phyloP scores from a whole-genome alignment of 2,888 invertebrate genomes.

The Rhaphigaster nebulosa region DNA sequence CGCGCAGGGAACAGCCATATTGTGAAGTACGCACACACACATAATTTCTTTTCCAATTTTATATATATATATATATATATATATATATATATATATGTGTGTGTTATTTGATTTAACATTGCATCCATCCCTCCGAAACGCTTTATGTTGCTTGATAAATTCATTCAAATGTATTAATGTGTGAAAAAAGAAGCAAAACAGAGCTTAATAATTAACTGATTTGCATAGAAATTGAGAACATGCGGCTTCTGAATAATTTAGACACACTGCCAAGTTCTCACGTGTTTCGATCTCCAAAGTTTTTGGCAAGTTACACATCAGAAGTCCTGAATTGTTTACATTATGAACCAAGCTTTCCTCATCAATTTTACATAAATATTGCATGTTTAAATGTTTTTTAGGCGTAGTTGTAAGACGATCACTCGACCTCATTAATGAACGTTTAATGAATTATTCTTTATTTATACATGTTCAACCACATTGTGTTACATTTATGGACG shows the following conservation, averaged over 20 bases:
- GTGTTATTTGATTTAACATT: too few relatives aligned
- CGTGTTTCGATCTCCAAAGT: neutral
- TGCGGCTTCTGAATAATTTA: neutral
- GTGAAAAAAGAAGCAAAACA: slow-evolving; percentile 21
- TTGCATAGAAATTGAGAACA: slow-evolving; percentile 34
- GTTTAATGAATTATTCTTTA: too few relatives aligned
- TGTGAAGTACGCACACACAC: too few relatives aligned
- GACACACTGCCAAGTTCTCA: neutral
- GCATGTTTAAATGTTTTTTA: neutral
- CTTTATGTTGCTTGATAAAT: neutral
- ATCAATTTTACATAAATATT: neutral
- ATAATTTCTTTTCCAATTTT: too few relatives aligned
- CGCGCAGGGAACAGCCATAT: too few relatives aligned
- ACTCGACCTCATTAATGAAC: neutral
- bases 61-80: too few relatives aligned
- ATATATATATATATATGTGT: too few relatives aligned
- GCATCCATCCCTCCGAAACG: neutral
- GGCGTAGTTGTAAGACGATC: neutral
- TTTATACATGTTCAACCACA: too few relatives aligned
- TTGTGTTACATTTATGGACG: too few relatives aligned
- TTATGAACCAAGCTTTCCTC: neutral
- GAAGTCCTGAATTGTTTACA: neutral
- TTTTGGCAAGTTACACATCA: neutral
- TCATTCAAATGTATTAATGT: neutral
- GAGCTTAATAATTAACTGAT: slow-evolving; percentile 17